Percentiles rank a stretch among this genome's conserved stretches.
Evolutionary conservation across 2,113 vertebrate species (phyloP).

Genomic region (Ictidomys tridecemlineatus): DNA sequence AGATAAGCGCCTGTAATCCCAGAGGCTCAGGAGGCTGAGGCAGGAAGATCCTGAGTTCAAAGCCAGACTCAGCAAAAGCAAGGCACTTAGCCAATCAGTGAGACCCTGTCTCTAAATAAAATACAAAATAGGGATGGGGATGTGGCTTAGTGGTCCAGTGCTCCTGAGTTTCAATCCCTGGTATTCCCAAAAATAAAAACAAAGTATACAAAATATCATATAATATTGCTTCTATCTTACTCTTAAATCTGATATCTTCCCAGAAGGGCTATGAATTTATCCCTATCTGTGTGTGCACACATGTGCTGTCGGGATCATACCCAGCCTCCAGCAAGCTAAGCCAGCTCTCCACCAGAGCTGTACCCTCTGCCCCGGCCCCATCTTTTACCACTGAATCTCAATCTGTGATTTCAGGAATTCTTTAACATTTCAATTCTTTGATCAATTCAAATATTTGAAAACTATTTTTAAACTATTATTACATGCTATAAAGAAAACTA

Average conservation of each 20-base stretch:
- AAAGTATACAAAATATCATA: background rate
- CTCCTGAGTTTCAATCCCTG: too few relatives aligned
- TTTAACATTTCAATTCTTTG: background rate
- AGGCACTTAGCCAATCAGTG: too few relatives aligned
- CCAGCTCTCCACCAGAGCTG: background rate
- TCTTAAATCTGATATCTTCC: background rate
- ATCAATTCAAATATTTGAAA: conserved; percentile 5
- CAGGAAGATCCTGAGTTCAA: too few relatives aligned
- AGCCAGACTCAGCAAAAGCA: too few relatives aligned
- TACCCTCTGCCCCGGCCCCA: background rate
- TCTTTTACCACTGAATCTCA: background rate
- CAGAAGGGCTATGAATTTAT: background rate
- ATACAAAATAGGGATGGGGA: too few relatives aligned
- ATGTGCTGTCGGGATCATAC: too few relatives aligned
- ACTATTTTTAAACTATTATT: background rate
- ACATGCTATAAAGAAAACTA: background rate
- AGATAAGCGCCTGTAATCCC: too few relatives aligned
- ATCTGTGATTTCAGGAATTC: background rate
- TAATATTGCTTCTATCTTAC: background rate
- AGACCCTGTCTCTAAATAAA: too few relatives aligned
- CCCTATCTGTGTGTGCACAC: too few relatives aligned
- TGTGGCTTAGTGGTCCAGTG: too few relatives aligned
- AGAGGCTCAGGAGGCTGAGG: too few relatives aligned
- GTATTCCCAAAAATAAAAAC: background rate
- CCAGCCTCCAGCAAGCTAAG: background rate